Conservation (phyloP, 2,113 vertebrate species). For the Emberiza fucata region DNA sequence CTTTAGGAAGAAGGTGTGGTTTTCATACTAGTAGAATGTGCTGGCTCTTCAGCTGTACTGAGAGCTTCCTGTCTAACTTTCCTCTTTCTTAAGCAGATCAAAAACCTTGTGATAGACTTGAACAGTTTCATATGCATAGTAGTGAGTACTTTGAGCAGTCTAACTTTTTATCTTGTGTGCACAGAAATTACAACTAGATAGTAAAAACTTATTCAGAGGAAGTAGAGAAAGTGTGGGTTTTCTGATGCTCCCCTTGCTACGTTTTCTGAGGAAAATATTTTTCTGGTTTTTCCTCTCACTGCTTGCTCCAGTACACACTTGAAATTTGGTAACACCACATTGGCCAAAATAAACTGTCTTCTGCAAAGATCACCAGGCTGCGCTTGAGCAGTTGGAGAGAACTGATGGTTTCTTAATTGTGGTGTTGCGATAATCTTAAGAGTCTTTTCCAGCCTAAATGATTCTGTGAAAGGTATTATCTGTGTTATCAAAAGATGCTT, state of each 20-base stretch:
- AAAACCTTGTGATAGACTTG: neutral
- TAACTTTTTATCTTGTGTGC: neutral
- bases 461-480: neutral
- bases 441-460: neutral
- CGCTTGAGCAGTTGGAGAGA: neutral
- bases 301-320: neutral
- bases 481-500: neutral
- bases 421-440: neutral
- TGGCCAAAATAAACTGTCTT: neutral
- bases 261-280: neutral
- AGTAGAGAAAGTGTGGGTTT: neutral
- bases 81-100: neutral
- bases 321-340: neutral
- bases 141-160: neutral
- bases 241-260: accelerated
- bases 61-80: neutral
- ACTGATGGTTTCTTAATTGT: neutral
- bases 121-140: neutral
- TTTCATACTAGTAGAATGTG: neutral
- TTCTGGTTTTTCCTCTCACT: neutral
- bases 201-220: neutral
- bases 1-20: neutral
- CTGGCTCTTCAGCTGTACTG: neutral
- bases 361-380: neutral
- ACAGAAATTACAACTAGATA: neutral